These are phyloP conservation scores for Tyrannus savana DNA, from an alignment of 2,113 vertebrate genomes.

Conservation along the genomic window DNA sequence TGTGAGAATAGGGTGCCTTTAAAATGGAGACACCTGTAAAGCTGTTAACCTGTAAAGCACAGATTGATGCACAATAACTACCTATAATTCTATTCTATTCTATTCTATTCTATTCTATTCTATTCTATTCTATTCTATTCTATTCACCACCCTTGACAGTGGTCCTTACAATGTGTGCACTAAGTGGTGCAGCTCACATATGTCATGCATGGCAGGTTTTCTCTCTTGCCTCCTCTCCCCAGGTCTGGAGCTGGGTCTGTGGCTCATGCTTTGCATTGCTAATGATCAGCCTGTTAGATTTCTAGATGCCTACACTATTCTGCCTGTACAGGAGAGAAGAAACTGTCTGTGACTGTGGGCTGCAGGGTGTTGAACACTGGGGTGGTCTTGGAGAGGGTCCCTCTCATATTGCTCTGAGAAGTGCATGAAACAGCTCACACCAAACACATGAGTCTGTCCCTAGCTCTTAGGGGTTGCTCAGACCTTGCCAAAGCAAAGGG, in stretches of 20 bases:
- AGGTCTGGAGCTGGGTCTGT: not conserved
- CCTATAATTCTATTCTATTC: not conserved
- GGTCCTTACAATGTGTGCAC: not conserved
- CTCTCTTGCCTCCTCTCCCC: not conserved
- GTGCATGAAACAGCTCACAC: not conserved
- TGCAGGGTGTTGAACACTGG: not conserved
- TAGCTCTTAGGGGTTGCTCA: not conserved
- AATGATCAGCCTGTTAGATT: not conserved
- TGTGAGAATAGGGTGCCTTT: not conserved
- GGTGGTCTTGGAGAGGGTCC: not conserved
- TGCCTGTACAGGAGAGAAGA: not conserved
- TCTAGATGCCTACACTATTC: not conserved
- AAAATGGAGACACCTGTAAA: not conserved
- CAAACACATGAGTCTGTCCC: not conserved
- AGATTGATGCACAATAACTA: not conserved
- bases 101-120: not conserved
- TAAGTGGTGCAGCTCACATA: not conserved
- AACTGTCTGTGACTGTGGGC: not conserved
- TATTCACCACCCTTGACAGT: not conserved
- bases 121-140: not conserved
- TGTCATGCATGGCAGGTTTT: not conserved
- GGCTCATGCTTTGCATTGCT: not conserved
- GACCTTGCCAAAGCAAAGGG: not conserved
- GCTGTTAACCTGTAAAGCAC: not conserved
- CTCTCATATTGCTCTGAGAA: not conserved